Percentiles rank a stretch among this genome's conserved stretches.
These are phyloP conservation scores for Wasmannia auropunctata DNA, from an alignment of 1,140 invertebrate species.

Conservation along the genomic window DNA sequence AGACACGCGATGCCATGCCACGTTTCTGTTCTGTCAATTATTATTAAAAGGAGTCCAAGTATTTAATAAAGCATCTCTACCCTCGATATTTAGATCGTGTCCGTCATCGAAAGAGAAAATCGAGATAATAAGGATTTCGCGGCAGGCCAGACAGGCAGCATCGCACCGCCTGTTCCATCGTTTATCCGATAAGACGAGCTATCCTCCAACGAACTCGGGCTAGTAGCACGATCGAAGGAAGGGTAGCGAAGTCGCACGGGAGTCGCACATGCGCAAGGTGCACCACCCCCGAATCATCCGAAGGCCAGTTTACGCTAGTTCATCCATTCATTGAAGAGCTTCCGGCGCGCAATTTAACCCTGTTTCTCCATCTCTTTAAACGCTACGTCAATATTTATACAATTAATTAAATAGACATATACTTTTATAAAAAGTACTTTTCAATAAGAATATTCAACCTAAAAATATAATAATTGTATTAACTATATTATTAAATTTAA, in stretches of 20 bases:
- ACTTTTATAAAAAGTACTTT: not conserved
- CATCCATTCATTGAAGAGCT: constrained; percentile 16
- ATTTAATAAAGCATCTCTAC: not conserved
- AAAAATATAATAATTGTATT: not conserved
- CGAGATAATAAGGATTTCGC: not conserved
- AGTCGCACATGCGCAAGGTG: constrained; percentile 62
- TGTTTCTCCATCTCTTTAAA: not conserved
- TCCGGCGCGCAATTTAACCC: not conserved
- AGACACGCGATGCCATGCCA: not conserved
- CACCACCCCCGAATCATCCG: constrained; percentile 50
- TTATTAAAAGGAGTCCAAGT: not conserved
- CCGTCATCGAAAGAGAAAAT: not conserved
- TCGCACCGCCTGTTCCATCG: constrained; percentile 39
- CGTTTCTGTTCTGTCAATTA: not conserved
- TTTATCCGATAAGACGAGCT: constrained; percentile 60
- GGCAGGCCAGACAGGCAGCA: not conserved
- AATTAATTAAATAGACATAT: not conserved
- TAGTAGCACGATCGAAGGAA: constrained; percentile 70
- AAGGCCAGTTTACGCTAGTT: constrained; percentile 45
- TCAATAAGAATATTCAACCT: not conserved
- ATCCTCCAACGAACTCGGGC: constrained; percentile 55
- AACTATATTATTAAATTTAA: not conserved
- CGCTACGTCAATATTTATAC: not conserved
- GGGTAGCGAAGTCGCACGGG: constrained; percentile 56
- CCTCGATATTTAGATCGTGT: not conserved